Evolutionary conservation across 2,888 invertebrate species (phyloP), one percentile per base, ranked within the genome.

Genomic region (Caprella mutica): DNA sequence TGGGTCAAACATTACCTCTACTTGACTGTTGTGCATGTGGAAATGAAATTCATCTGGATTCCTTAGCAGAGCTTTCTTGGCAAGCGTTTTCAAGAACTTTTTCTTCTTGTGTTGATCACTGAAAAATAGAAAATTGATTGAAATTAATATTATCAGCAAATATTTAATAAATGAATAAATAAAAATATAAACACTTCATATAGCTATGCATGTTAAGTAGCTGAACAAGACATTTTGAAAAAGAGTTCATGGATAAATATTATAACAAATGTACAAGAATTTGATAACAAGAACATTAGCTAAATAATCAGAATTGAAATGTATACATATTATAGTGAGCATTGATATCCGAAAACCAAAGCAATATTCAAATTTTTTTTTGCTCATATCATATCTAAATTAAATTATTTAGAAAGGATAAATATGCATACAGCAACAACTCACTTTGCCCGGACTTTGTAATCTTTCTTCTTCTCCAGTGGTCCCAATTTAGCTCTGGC

Each of bases 1-100:
- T n/a, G n/a, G n/a, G n/a, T n/a, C n/a, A n/a, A n/a, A n/a, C n/a
- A n/a, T 44, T 23, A 60, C 76, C 63, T 77, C 72, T 0, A 85
- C 74, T 72, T 83, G 82, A 0, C 92, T 86, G 71, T 89, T 91
- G 57, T 92, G 81, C 96, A 97, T 97, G 71, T 94, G 93, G 75
- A 89, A 91, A 72, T 96, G 89, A 75, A 96, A 98, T 73, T 98
- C 98, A 82, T 98, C 96, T 1, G 94, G 93, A 76, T 98, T 98
- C 72, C 84, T 88, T 70, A 93, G 86, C 23, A 90, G 74, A 0
- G 92, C 94, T 59, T 87, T 80, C 71, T 85, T 85, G 57, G 84
- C 81, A 54, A 98, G 73, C 27, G 85, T 72, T 70, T 87, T 88
- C 1, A 98, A 72, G 0, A 87, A 85, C 57, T 81, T 80, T 56